Evolutionary conservation across 2,113 vertebrate genomes (phyloP).

Genomic region (Otocyon megalotis): DNA sequence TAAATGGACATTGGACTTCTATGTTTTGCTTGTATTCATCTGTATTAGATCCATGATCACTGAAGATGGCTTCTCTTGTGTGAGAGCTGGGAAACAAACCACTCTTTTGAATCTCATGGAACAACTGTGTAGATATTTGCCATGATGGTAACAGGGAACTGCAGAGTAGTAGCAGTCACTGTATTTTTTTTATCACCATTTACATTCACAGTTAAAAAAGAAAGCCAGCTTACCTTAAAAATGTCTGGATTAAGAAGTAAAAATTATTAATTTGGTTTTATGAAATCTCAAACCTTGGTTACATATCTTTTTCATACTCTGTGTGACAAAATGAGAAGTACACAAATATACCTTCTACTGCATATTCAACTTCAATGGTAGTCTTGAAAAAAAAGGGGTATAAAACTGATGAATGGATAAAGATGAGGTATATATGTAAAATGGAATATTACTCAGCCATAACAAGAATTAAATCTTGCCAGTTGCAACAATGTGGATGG

Average conservation of each 20-base stretch:
- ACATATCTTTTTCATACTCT: not conserved
- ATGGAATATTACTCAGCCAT: too few relatives aligned
- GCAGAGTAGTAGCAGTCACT: rapidly evolving
- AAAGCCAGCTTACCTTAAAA: not conserved
- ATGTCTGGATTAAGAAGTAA: not conserved
- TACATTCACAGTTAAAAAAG: not conserved
- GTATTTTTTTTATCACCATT: not conserved
- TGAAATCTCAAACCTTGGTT: not conserved
- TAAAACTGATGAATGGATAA: too few relatives aligned
- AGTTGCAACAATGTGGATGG: too few relatives aligned
- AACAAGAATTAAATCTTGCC: too few relatives aligned
- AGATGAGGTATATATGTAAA: too few relatives aligned
- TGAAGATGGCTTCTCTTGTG: not conserved
- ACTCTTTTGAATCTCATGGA: not conserved
- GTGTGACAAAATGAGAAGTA: not conserved
- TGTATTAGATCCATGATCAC: not conserved
- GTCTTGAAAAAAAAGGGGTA: too few relatives aligned
- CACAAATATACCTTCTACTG: too few relatives aligned
- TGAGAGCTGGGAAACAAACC: not conserved
- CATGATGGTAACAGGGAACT: rapidly evolving
- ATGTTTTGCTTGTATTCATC: not conserved
- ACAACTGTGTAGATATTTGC: not conserved
- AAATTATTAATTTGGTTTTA: not conserved
- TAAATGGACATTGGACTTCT: not conserved
- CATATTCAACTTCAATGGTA: not conserved